These are phyloP conservation scores for Melanocharis versteri DNA, from an alignment of 2,113 vertebrate genomes.

Conservation along the genomic window DNA sequence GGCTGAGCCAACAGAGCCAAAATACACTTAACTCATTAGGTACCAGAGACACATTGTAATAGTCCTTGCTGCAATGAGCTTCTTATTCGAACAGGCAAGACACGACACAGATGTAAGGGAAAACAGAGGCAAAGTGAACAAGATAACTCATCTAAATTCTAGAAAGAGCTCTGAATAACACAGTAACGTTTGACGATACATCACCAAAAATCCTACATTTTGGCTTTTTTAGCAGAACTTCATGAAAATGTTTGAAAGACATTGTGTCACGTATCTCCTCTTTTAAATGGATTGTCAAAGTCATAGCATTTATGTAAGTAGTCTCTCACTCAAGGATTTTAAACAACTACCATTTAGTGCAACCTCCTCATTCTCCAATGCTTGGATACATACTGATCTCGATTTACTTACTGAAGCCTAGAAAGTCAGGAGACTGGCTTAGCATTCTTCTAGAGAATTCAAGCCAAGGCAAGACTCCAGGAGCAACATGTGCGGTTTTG, in stretches of 20 bases:
- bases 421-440: background rate
- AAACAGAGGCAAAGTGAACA: background rate
- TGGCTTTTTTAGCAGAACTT: background rate
- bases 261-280: background rate
- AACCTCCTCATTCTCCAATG: background rate
- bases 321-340: background rate
- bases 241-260: background rate
- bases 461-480: background rate
- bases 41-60: background rate
- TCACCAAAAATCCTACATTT: background rate
- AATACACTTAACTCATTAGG: background rate
- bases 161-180: background rate
- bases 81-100: background rate
- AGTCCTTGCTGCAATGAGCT: background rate
- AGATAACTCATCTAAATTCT: background rate
- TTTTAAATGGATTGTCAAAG: background rate
- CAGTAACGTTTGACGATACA: background rate
- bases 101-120: background rate
- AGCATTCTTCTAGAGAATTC: background rate
- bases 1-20: background rate
- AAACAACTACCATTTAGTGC: background rate
- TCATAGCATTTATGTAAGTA: background rate
- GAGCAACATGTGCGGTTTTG: background rate
- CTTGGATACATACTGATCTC: background rate
- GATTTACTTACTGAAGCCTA: background rate